Evolutionary conservation across 1,140 invertebrate genomes (phyloP).

Genomic region (Zaprionus davidi): DNA sequence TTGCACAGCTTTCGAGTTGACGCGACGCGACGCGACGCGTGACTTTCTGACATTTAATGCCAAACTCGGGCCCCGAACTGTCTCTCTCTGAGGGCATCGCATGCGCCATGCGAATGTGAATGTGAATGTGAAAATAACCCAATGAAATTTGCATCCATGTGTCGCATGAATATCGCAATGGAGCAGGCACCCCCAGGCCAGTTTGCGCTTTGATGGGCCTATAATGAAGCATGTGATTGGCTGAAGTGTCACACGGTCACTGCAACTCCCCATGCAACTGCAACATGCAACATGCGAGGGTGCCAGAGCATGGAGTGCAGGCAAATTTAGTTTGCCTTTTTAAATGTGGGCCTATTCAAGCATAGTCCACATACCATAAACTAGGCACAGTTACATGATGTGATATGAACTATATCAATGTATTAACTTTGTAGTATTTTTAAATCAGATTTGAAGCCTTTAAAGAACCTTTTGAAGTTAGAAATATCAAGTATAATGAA

Average conservation of each 20-base stretch:
- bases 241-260: conserved; percentile 70
- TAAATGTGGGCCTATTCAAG: background rate
- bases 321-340: background rate
- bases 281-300: conserved; percentile 19
- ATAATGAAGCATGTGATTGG: conserved; percentile 78
- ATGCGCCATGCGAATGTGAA: conserved; percentile 43
- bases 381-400: too few relatives aligned
- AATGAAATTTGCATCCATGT: conserved; percentile 67
- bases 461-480: too few relatives aligned
- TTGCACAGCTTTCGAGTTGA: conserved; percentile 49
- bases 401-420: too few relatives aligned
- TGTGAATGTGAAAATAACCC: conserved; percentile 75
- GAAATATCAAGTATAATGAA: too few relatives aligned
- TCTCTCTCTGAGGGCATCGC: conserved; percentile 9
- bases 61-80: conserved; percentile 54
- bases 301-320: background rate
- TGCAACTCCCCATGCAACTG: conserved; percentile 9
- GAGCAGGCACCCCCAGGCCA: background rate
- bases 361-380: too few relatives aligned
- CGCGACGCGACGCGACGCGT: conserved; percentile 68
- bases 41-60: conserved; percentile 80
- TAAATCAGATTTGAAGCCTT: too few relatives aligned
- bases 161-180: too few relatives aligned
- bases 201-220: conserved; percentile 58
- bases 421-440: too few relatives aligned